phyloP scores from a whole-genome alignment of 2,797 vertebrate species.

The Hippoglossus hippoglossus region DNA sequence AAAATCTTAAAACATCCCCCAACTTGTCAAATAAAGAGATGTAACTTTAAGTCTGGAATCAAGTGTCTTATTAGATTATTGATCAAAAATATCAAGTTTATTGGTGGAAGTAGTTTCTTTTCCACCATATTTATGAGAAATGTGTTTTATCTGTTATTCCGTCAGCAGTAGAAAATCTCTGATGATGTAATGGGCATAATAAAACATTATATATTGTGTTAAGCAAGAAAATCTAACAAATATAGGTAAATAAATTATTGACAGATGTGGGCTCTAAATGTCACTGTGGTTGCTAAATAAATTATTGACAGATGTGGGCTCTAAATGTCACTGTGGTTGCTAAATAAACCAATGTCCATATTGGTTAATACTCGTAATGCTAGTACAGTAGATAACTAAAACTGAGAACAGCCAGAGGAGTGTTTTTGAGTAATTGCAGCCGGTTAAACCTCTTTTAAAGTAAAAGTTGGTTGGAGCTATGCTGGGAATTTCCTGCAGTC shows the following conservation, averaged over 20 bases:
- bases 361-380: too few species aligned
- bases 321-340: neutral
- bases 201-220: neutral
- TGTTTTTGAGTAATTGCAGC: neutral
- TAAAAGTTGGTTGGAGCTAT: neutral
- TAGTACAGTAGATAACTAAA: neutral
- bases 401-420: neutral
- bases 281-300: neutral
- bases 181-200: neutral
- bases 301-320: neutral
- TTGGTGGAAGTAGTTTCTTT: too few species aligned
- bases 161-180: neutral
- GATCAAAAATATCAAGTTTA: too few species aligned
- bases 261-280: neutral
- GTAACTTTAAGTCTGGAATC: too few species aligned
- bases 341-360: too few species aligned
- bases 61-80: too few species aligned
- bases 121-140: too few species aligned
- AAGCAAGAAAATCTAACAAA: too few species aligned
- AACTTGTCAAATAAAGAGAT: neutral
- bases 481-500: neutral
- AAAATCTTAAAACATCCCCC: neutral
- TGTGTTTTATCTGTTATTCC: too few species aligned
- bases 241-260: neutral
- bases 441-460: conserved; percentile 14